These are phyloP conservation scores for Fregata magnificens DNA, from an alignment of 2,113 vertebrate genomes.

Conservation along the genomic window DNA sequence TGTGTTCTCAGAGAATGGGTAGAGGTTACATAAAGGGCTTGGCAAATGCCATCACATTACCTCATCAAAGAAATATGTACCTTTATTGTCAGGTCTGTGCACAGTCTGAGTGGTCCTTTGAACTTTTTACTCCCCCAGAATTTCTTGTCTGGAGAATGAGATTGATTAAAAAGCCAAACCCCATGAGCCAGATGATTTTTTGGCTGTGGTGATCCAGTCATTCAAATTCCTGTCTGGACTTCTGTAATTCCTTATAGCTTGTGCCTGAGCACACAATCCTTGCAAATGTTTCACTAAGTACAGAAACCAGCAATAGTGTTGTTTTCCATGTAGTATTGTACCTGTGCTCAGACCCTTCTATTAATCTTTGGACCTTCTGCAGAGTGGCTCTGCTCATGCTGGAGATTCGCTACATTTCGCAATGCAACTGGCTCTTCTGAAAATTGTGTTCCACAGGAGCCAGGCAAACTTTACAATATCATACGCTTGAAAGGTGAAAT, in stretches of 20 bases:
- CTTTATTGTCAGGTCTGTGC: background rate
- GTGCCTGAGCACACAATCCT: background rate
- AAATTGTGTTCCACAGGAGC: background rate
- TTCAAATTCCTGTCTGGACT: background rate
- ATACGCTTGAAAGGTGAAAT: background rate
- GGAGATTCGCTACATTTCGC: background rate
- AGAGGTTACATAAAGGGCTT: background rate
- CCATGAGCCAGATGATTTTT: background rate
- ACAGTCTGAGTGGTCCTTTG: background rate
- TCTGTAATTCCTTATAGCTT: background rate
- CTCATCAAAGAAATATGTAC: background rate
- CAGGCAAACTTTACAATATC: background rate
- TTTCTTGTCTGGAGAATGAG: background rate
- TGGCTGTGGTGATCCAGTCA: background rate
- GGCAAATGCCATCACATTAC: background rate
- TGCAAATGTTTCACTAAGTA: background rate
- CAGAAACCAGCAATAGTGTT: background rate
- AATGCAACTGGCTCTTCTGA: background rate
- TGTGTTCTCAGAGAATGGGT: background rate
- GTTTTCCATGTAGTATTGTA: background rate
- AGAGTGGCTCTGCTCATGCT: background rate
- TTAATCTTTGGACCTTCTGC: background rate
- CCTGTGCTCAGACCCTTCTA: background rate
- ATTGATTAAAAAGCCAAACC: background rate
- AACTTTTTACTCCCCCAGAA: background rate